phyloP scores from a whole-genome alignment of 2,888 invertebrate genomes.

The Ichneumon xanthorius region DNA sequence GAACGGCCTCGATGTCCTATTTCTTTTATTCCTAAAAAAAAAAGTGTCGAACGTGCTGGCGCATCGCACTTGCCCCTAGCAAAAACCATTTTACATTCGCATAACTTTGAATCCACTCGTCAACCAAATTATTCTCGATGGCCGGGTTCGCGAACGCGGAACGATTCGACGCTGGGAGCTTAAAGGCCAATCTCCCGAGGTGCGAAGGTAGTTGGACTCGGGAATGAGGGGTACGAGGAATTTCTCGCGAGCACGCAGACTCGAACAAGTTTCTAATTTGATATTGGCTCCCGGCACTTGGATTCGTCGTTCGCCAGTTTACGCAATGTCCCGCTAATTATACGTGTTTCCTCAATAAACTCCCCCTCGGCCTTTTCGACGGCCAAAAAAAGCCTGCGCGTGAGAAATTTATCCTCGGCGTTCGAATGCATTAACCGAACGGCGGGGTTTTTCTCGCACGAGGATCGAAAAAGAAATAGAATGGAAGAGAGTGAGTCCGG shows the following conservation, averaged over 20 bases:
- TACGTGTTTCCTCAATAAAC: not conserved
- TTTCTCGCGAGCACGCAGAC: not conserved
- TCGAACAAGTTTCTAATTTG: not conserved
- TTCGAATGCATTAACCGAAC: not conserved
- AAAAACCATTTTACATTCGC: too few relatives aligned
- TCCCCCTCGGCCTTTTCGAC: not conserved
- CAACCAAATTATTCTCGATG: too few relatives aligned
- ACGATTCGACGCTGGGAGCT: not conserved
- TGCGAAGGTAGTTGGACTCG: not conserved
- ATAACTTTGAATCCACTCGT: too few relatives aligned
- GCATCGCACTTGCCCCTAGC: too few relatives aligned
- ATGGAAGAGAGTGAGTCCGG: constrained; percentile 10
- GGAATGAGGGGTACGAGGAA: not conserved
- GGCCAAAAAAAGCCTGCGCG: not conserved
- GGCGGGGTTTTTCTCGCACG: not conserved
- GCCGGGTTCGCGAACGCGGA: not conserved
- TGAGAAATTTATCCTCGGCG: too few relatives aligned
- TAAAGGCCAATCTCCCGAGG: not conserved
- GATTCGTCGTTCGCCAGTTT: not conserved
- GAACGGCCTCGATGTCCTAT: too few relatives aligned
- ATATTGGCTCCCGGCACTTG: not conserved
- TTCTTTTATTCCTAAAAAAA: too few relatives aligned
- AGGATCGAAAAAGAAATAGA: not conserved
- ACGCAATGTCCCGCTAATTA: not conserved
- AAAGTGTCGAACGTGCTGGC: too few relatives aligned